Evolutionary conservation across 2,797 vertebrate genomes (phyloP), one percentile per base, ranked within the genome.

Genomic region (Taeniopygia guttata): DNA sequence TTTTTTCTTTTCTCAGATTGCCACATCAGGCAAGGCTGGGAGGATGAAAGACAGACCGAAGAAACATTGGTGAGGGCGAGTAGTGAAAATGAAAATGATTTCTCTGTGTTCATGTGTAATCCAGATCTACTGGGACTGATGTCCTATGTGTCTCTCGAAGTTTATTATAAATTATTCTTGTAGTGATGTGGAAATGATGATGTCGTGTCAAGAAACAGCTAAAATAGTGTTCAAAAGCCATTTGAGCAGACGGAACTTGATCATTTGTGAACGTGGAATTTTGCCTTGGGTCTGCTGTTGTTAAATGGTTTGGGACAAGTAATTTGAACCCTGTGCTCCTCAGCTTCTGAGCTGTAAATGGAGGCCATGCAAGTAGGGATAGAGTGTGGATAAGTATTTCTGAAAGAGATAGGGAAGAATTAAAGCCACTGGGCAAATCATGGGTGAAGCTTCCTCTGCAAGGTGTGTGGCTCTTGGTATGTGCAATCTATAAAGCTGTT

Each of bases 251-350:
- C 1, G 3, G 29, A 70, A 21, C 10, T n/a, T 52, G 32, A 38
- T 59, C 14, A 12, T 0, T 4, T 0, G 1, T 81, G 45, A 79
- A 51, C 1, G 1, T 0, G 1, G 17, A 10, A 45, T 46, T 60
- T 66, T 83, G 52, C 22, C 1, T 2, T 10, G 9, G 12, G 17
- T 51, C 20, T 84, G 22, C 42, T 2, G 2, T 48, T 85, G 54
- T 32, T 56, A 43, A 84, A 54, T 60, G 1, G 32, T 79, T 77
- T 76, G 36, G 21, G 18, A 58, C 0, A 0, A 75, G 23, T 62
- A 5, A 27, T 66, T 84, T 81, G 68, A 84, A 26, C 25, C 9
- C 9, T n/a, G 26, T 49, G 20, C 20, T 84, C 32, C 32, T 78
- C 51, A 72, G 60, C 51, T 83, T 91, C 56, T 49, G 67, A 68